Evolutionary conservation across 2,888 invertebrate species (phyloP).

Genomic region (Chrysolina oricalcia): DNA sequence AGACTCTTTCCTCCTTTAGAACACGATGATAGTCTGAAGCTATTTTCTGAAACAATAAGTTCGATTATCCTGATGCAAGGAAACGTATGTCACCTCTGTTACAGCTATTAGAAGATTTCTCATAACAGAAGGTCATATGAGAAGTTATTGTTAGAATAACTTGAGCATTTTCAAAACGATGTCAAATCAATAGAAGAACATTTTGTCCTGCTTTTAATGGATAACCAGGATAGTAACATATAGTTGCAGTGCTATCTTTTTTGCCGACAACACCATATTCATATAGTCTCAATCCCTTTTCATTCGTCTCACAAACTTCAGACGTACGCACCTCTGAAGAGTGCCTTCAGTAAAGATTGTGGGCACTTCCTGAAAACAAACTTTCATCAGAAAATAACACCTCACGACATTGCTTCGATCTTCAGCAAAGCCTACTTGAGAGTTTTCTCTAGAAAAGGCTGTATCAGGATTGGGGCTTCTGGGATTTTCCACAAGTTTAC

Average conservation of each 20-base stretch:
- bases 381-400: constrained; percentile 50
- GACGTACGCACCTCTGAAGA: constrained; percentile 56
- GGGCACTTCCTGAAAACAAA: constrained; percentile 61
- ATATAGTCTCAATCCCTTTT: constrained; percentile 51
- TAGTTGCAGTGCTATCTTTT: constrained; percentile 57
- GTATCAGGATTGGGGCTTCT: too few species aligned
- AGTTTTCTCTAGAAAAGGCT: too few species aligned
- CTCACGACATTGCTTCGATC: too few species aligned
- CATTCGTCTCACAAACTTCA: constrained; percentile 31
- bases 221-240: constrained; percentile 62
- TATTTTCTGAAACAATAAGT: constrained; percentile 42
- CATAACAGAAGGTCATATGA: constrained; percentile 58
- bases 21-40: constrained; percentile 30
- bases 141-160: constrained; percentile 56
- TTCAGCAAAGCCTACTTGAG: too few species aligned
- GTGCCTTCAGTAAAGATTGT: too few species aligned
- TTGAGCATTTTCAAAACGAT: constrained; percentile 53
- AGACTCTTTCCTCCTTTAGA: constrained; percentile 22
- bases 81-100: not conserved
- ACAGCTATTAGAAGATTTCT: not conserved
- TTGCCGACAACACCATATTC: constrained; percentile 54
- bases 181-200: constrained; percentile 54
- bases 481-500: too few species aligned
- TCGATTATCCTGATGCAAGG: not conserved
- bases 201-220: constrained; percentile 60